Evolutionary conservation across 2,113 vertebrate genomes (phyloP).

Genomic region (Paramormyrops kingsleyae): DNA sequence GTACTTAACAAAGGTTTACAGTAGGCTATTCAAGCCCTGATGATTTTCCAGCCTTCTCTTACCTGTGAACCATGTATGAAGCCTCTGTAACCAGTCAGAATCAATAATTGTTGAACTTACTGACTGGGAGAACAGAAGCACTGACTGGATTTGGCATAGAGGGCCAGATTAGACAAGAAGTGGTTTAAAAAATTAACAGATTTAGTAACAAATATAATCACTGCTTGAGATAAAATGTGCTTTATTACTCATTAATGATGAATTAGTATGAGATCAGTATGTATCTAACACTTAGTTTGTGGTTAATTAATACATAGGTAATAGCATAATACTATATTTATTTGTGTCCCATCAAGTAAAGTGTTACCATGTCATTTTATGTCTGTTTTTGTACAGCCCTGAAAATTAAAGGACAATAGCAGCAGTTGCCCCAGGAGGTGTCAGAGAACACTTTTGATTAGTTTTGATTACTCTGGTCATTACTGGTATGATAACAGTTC

Average conservation of each 20-base stretch:
- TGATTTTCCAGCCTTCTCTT: not conserved
- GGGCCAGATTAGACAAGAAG: not conserved
- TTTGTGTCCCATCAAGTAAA: not conserved
- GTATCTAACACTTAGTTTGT: not conserved
- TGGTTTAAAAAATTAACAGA: not conserved
- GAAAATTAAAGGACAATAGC: not conserved
- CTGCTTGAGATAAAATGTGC: not conserved
- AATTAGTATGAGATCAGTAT: not conserved
- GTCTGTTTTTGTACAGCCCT: not conserved
- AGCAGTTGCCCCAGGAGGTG: not conserved
- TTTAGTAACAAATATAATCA: not conserved
- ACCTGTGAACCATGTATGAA: not conserved
- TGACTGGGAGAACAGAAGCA: not conserved
- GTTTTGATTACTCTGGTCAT: not conserved
- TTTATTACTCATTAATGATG: not conserved
- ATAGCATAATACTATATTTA: not conserved
- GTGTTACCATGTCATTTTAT: not conserved
- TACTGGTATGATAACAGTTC: not conserved
- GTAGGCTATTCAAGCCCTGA: not conserved
- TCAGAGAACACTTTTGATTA: not conserved
- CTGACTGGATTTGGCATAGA: not conserved
- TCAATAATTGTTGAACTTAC: not conserved
- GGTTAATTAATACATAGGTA: not conserved
- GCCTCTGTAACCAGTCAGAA: not conserved
- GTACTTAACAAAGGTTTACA: not conserved